Evolutionary conservation across 1,140 invertebrate species (phyloP).

Genomic region (Drosophila ogumai): DNA sequence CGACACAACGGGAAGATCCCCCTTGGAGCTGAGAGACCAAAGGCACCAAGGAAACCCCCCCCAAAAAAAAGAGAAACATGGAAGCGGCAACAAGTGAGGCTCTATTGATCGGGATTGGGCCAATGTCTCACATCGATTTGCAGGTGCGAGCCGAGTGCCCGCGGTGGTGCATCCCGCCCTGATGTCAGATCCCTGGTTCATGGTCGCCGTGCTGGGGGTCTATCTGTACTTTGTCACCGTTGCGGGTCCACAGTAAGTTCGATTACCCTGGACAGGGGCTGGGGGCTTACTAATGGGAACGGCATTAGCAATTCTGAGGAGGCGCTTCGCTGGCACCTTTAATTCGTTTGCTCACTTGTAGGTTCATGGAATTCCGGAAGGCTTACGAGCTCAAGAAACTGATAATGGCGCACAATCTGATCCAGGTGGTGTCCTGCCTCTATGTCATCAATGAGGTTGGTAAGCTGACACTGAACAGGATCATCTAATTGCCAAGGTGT

Average conservation of each 20-base stretch:
- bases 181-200: conserved; percentile 84
- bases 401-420: conserved; percentile 68
- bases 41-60: neutral
- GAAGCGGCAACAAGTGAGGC: conserved; percentile 41
- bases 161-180: conserved; percentile 38
- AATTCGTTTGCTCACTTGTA: conserved; percentile 36
- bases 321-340: neutral
- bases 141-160: neutral
- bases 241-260: conserved; percentile 64
- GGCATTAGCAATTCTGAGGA: conserved; percentile 20
- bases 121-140: neutral
- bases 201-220: conserved; percentile 44
- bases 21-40: neutral
- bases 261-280: neutral
- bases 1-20: conserved; percentile 10
- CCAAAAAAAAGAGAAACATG: conserved; percentile 44
- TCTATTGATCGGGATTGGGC: neutral
- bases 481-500: neutral
- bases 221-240: conserved; percentile 61
- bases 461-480: neutral
- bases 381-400: conserved; percentile 63
- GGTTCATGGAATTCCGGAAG: conserved; percentile 65
- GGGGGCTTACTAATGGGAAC: neutral
- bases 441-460: conserved; percentile 66
- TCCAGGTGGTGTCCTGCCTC: conserved; percentile 70